Base-by-base conservation (phyloP, 2,888 invertebrate genomes). In the Spodoptera exigua region DNA sequence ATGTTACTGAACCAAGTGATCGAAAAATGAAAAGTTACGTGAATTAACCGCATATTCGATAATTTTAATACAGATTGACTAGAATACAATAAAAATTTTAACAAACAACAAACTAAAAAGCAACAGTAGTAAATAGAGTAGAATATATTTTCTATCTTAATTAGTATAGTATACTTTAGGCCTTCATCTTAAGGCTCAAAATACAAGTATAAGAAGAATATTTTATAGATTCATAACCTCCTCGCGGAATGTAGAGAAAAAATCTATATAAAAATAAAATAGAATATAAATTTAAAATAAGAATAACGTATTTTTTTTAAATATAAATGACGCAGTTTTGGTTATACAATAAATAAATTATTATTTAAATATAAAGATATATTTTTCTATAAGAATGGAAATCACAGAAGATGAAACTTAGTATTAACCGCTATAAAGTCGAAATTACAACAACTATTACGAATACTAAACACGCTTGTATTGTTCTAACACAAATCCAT, bases 11-110 rank as follows among this genome's bases (percentile, higher is more conserved):
- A 9, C 27, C 5, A 7, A 0, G 7, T 1, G 27, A 9, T 27
- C 1, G 27, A 5, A 1, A 27, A 0, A 1, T 27, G 27, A 9
- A 27, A 9, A 27, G 27, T 27, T 27, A 27, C 27, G 27, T 27
- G 27, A 5, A 5, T 5, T 9, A 27, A 27, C 7, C 5, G 4
- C 9, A 27, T 27, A 9, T 27, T 27, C 9, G 9, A 5, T 21
- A 3, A 9, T 27, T 7, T 27, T 27, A 27, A 27, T 27, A 0
- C 18, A 68, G 39, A 64, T 57, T 73, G 78, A 78, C 78, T 78
- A 78, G 78, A 77, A 46, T 51, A 44, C 7, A 58, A 54, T 71
- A 76, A 68, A 79, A 52, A 69, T 76, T 68, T 68, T 10, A 62
- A 43, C 46, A 45, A 48, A 5, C 32, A 59, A 76, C 58, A 49